These are phyloP conservation scores for Hermaeophaga mercurialis DNA, from an alignment of 2,888 invertebrate species.

Conservation along the genomic window DNA sequence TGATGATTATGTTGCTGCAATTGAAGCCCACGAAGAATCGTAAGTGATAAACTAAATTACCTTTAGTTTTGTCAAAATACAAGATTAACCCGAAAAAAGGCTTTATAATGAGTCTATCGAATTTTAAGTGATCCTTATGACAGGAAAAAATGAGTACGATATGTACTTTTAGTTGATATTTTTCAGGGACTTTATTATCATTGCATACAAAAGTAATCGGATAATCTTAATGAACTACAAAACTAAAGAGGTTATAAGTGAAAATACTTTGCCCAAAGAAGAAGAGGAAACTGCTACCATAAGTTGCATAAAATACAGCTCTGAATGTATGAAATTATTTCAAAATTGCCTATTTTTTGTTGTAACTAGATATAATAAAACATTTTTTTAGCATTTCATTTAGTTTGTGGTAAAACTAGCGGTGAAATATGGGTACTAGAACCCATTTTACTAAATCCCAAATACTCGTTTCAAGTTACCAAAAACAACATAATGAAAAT, in stretches of 20 bases:
- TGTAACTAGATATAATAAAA: background rate
- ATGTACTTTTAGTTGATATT: no score
- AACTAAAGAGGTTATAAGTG: conserved; percentile 41
- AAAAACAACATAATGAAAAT: conserved; percentile 59
- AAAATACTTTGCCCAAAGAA: conserved; percentile 28
- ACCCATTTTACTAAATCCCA: conserved; percentile 61
- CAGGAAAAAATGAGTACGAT: no score
- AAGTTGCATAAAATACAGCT: conserved; percentile 62
- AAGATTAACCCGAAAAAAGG: no score
- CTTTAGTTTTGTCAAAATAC: no score
- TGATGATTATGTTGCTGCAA: conserved; percentile 54
- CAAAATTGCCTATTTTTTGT: background rate
- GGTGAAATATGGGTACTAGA: conserved; percentile 67
- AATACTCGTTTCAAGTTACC: conserved; percentile 59
- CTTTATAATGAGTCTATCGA: no score
- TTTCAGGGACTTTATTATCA: conserved; percentile 58
- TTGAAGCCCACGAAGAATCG: conserved; percentile 63
- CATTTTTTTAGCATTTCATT: conserved; percentile 58
- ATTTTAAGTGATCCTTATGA: no score
- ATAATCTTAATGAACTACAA: conserved; percentile 59
- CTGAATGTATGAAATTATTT: conserved; percentile 59
- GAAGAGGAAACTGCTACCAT: conserved; percentile 36
- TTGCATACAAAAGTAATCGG: conserved; percentile 60
- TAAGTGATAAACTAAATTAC: conserved; percentile 49
- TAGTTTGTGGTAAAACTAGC: conserved; percentile 65